Percentiles rank a stretch among this genome's conserved stretches.
These are phyloP conservation scores for Drosophila ficusphila DNA, from an alignment of 1,140 invertebrate species.

Conservation along the genomic window DNA sequence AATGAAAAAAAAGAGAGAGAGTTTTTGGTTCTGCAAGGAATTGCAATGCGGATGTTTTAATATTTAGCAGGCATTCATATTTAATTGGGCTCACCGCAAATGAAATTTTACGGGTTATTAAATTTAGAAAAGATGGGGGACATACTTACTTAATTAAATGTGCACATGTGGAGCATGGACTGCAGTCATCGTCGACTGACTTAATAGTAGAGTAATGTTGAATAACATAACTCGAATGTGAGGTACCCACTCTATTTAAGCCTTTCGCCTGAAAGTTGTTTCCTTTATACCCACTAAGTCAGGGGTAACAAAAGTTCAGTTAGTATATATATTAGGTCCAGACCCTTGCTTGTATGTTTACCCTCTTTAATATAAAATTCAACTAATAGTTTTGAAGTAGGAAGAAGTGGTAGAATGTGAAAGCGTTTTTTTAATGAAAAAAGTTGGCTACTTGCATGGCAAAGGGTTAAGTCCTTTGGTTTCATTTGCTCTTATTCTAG, in stretches of 20 bases:
- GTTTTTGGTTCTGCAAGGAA: not conserved
- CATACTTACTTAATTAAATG: constrained; percentile 9
- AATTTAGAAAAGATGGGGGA: constrained; percentile 7
- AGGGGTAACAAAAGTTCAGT: constrained; percentile 21
- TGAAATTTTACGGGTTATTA: constrained; percentile 6
- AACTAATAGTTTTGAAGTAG: constrained; percentile 32
- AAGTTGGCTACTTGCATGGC: constrained; percentile 17
- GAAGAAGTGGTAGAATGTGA: constrained; percentile 17
- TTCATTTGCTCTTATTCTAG: not conserved
- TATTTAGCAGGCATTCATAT: constrained; percentile 13
- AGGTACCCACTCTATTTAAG: not conserved
- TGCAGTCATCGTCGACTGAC: constrained; percentile 8
- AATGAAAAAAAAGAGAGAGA: not conserved
- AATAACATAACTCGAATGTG: not conserved
- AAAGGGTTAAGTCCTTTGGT: constrained; percentile 2
- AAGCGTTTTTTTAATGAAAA: constrained; percentile 31
- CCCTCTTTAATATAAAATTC: constrained; percentile 39
- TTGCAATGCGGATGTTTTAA: not conserved
- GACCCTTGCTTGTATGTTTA: constrained; percentile 19
- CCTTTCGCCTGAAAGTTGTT: not conserved
- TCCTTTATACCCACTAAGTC: not conserved
- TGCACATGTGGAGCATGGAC: not conserved
- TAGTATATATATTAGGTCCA: not conserved
- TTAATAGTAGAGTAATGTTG: constrained; percentile 3
- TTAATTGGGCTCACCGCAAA: constrained; percentile 9